phyloP scores from a whole-genome alignment of 2,888 invertebrate species.

The Brachyptera putata region DNA sequence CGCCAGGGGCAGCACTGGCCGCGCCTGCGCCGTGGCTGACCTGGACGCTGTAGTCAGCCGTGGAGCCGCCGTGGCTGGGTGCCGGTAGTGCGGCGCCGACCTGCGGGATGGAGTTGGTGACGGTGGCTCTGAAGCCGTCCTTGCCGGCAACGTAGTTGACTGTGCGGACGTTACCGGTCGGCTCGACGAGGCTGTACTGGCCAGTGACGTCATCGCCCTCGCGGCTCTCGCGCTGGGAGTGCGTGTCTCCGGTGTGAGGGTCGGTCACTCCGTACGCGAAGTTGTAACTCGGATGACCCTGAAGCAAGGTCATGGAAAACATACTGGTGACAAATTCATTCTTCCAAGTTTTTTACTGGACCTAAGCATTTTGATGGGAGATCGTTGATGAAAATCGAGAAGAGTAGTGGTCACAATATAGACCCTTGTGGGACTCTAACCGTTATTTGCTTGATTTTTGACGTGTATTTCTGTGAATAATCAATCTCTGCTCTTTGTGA shows the following conservation, averaged over 20 bases:
- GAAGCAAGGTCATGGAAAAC: no score
- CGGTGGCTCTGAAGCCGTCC: background rate
- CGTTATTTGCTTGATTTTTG: no score
- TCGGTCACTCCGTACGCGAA: background rate
- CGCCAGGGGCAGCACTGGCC: background rate
- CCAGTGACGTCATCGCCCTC: constrained; percentile 9
- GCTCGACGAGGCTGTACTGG: constrained; percentile 2
- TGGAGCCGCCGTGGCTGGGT: background rate
- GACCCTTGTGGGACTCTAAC: no score
- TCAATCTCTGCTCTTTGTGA: no score
- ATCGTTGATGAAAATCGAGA: no score
- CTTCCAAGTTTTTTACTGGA: no score
- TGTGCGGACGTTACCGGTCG: constrained; percentile 1
- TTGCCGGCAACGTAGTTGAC: constrained; percentile 1
- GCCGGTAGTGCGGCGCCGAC: background rate
- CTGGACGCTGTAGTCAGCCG: background rate
- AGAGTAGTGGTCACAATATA: no score
- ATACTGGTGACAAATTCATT: no score
- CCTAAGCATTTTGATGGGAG: no score
- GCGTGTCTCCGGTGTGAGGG: background rate
- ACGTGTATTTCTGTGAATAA: no score
- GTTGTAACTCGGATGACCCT: background rate
- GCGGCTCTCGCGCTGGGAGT: background rate
- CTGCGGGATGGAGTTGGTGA: constrained; percentile 8
- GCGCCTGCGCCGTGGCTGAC: background rate